Base-by-base conservation (phyloP, 92 coral and sea anemone species). In the Phenganax subtilis region DNA sequence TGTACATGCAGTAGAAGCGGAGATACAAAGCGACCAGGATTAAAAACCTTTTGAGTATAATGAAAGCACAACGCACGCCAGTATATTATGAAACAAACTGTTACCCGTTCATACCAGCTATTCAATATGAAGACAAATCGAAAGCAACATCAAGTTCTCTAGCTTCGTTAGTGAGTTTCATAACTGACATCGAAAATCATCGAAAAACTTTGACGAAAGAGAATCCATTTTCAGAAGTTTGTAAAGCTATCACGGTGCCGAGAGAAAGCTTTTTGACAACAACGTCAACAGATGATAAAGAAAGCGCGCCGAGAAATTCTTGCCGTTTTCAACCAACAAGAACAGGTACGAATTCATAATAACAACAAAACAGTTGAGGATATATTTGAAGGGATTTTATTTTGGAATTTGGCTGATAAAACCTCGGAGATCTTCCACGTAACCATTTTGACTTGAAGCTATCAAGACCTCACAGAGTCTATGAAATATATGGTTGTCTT, bases 241-340 rank as follows among this genome's bases (percentile, higher is more conserved):
- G 74, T 63, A 73, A 79, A 6, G 58, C 57, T 52, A 79, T 51
- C 74, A 74, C 63, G 83, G 72, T 62, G 83, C 62, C 83, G 74
- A 63, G 73, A 51, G 83, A 64, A 53, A 63, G 54, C 51, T 14
- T 74, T n/a, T 52, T 52, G 47, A 37, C 73, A 68, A 15, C 73
- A 51, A 37, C 47, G 2, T 37, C 5, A 37, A 64, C 16, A 1
- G 74, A 27, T 54, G 52, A 79, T 54, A 30, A 25, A 6, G 83
- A 63, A 51, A 64, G 44, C 17, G 29, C 65, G 20, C 63, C 71
- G n/a, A 79, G 61, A 64, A 79, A 79, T 65, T 62, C 83, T 10
- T 79, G 83, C 54, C 83, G 83, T 44, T 79, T 79, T 65, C 83
- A 79, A 17, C 55, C 47, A n/a, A 7, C 82, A 20, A 79, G 74